Conservation (phyloP, 2,113 vertebrate genomes). For the Edolisoma coerulescens region DNA sequence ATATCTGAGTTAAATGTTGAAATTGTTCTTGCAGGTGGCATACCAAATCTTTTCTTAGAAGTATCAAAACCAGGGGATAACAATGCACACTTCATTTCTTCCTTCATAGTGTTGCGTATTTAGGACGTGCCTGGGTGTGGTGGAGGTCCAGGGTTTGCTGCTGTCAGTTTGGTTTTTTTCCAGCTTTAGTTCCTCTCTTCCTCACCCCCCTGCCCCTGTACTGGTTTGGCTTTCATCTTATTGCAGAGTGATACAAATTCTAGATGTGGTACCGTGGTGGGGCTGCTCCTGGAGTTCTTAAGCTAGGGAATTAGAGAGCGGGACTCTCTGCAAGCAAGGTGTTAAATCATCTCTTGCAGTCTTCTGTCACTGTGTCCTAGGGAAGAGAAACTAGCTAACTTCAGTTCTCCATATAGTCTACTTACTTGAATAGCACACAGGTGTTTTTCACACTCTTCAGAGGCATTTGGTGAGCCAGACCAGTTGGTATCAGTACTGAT, state of each 20-base stretch:
- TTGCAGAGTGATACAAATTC: background rate
- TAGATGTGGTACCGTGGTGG: background rate
- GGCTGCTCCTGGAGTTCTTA: background rate
- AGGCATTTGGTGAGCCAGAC: background rate
- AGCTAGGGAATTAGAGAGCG: background rate
- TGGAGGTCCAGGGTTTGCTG: background rate
- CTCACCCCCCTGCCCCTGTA: accelerated
- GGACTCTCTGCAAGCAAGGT: background rate
- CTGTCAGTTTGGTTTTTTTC: background rate
- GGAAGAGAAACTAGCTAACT: background rate
- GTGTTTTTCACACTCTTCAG: background rate
- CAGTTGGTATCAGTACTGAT: background rate
- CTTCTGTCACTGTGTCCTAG: background rate
- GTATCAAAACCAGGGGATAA: background rate
- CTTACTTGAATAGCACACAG: accelerated
- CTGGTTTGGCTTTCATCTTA: background rate
- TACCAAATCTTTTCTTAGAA: background rate
- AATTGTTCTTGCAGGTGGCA: background rate
- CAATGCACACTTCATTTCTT: background rate
- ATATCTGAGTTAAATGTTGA: background rate
- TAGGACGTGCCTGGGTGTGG: background rate
- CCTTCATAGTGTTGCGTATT: background rate
- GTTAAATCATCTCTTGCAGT: background rate
- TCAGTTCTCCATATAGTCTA: background rate
- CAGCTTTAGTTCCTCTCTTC: background rate